Evolutionary conservation across 2,888 invertebrate genomes (phyloP), one percentile per base, ranked within the genome.

Genomic region (Noctua fimbriata): DNA sequence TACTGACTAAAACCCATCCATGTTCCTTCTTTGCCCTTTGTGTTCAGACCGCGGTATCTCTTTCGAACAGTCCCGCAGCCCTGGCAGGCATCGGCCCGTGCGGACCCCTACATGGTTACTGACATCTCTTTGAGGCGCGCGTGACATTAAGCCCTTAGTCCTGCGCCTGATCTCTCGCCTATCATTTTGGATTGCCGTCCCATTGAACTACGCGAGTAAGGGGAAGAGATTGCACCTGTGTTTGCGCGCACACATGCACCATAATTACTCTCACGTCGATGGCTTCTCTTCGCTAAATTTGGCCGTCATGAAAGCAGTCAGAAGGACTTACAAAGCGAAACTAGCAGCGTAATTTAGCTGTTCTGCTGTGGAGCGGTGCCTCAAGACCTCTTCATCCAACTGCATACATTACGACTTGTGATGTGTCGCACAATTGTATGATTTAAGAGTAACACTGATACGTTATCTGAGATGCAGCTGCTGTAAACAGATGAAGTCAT

Each of bases 381-480:
- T 16, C 16, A 9, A 67, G 7, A 16, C 41, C n/a, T 83, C 67
- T 71, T 79, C 55, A 72, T 76, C 55, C 87, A 82, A 84, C 58
- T 73, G 63, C 87, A 74, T 76, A 24, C 49, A 67, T 86, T 67
- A 86, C n/a, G n/a, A 28, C 28, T 49, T 9, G 55, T 32, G 18
- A 47, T 24, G 0, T 32, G 58, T 73, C 71, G 12, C 44, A 52
- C 71, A 81, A 85, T 58, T 69, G 72, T 52, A 47, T 69, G 32
- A 76, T 44, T 85, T 69, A 70, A 24, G 55, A 69, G 44, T 52
- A 44, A 41, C 47, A 41, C 66, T n/a, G 66, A 66, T 66, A 41
- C 66, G 52, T 36, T 63, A 74, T 52, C 18, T 80, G 55, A 69
- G 36, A 28, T 32, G 55, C 49, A 49, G 49, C n/a, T 73, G 16